phyloP scores from a whole-genome alignment of 2,888 invertebrate species.

The Callyntrura sp. region DNA sequence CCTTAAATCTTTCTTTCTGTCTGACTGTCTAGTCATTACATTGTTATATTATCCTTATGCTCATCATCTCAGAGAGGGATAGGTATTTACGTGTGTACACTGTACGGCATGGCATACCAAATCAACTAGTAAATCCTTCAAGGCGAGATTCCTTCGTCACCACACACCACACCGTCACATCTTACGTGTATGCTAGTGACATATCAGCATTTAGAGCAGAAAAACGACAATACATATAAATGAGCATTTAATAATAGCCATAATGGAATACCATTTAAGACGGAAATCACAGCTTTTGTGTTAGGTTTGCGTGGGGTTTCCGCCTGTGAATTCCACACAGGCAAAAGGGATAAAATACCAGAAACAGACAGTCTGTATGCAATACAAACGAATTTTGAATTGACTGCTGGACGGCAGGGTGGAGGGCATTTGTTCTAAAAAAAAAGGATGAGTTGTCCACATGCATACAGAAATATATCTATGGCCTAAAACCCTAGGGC shows the following conservation, averaged over 20 bases:
- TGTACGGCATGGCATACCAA: conserved; percentile 49
- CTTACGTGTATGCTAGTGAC: neutral
- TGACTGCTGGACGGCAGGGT: neutral
- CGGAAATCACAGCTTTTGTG: conserved; percentile 1
- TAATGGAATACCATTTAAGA: conserved; percentile 12
- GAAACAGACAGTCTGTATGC: conserved; percentile 14
- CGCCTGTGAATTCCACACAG: conserved; percentile 32
- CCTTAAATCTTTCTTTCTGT: conserved; percentile 36
- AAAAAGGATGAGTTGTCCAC: too few species aligned
- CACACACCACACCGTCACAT: neutral
- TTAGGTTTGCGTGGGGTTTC: conserved; percentile 17
- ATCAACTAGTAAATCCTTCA: conserved; percentile 59
- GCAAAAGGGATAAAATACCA: neutral
- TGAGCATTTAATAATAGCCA: too few species aligned
- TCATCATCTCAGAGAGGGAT: conserved; percentile 48
- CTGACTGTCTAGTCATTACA: conserved; percentile 36
- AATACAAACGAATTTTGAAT: conserved; percentile 7
- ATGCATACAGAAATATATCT: too few species aligned
- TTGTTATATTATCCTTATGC: conserved; percentile 38
- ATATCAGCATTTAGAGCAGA: conserved; percentile 11
- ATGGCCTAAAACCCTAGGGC: too few species aligned
- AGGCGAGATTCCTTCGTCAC: conserved; percentile 72
- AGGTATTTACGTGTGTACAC: too few species aligned
- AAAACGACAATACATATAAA: neutral
- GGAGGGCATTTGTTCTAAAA: neutral